phyloP scores from a whole-genome alignment of 2,888 invertebrate genomes.

The Lasioglossum calceatum region DNA sequence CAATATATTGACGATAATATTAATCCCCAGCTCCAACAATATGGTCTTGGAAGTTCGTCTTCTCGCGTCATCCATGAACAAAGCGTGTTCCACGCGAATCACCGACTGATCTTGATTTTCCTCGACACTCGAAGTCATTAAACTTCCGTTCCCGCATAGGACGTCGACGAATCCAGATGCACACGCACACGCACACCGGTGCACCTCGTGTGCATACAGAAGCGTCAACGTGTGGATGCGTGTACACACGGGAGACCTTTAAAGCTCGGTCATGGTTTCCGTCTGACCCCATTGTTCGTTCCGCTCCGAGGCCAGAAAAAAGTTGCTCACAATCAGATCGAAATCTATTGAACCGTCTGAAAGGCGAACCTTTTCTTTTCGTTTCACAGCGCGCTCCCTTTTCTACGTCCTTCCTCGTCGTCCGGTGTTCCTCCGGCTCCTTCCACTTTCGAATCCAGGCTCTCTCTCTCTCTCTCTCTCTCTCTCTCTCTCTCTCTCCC shows the following conservation, averaged over 20 bases:
- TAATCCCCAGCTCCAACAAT: background rate
- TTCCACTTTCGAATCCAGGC: background rate
- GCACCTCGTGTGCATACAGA: background rate
- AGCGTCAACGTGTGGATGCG: background rate
- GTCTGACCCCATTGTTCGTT: slow-evolving; percentile 71
- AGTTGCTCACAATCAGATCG: slow-evolving; percentile 51
- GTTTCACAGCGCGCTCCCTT: slow-evolving; percentile 55
- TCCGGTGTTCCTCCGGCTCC: slow-evolving; percentile 23
- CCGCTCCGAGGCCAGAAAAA: slow-evolving; percentile 66
- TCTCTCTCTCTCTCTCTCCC: background rate
- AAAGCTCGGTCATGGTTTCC: slow-evolving; percentile 70
- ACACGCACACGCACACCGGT: background rate
- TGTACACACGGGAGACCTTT: slow-evolving; percentile 47
- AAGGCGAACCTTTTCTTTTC: slow-evolving; percentile 63
- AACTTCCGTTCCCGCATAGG: slow-evolving; percentile 50
- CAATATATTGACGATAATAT: too few relatives aligned
- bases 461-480: background rate
- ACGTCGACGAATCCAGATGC: slow-evolving; percentile 39
- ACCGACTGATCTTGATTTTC: slow-evolving; percentile 51
- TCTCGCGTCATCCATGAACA: slow-evolving; percentile 12
- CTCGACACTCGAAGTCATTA: slow-evolving; percentile 49
- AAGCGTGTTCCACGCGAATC: background rate
- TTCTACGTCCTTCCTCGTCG: slow-evolving; percentile 41
- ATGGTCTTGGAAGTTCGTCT: slow-evolving; percentile 16
- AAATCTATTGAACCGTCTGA: slow-evolving; percentile 73